Evolutionary conservation across 1,140 invertebrate genomes (phyloP), one percentile per base, ranked within the genome.

Genomic region (Drosophila kurseongensis): DNA sequence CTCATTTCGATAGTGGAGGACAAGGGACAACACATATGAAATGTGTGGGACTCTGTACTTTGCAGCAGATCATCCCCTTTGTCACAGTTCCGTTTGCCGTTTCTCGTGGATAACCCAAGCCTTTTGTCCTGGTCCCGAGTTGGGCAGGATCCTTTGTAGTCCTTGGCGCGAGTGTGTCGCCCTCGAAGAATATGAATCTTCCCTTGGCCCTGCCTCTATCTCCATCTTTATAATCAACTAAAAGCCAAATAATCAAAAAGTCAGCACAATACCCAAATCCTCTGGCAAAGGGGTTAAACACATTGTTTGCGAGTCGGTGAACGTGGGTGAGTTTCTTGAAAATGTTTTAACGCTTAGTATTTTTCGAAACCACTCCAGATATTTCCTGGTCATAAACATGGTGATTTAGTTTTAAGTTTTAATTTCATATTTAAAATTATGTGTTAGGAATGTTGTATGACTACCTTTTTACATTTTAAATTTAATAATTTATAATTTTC

Each of bases 171-270:
- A 50, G 45, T 65, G 35, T 50, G 47, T 40, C 32, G 61, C 59
- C 45, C 44, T 78, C 59, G 38, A 52, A 56, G 67, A 71, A 71
- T 71, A 71, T 71, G 67, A 71, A 71, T 50, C 68, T 38, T 5
- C 29, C 62, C 23, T 16, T 29, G 4, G 38, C 7, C 35, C 41
- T 4, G 42, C 36, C 65, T n/a, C 29, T 65, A 38, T 47, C 60
- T 65, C 60, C 75, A 27, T 67, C 62, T 75, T 89, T 83, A 88
- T 88, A 88, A 89, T 89, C 83, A 88, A 88, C 83, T 88, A 88
- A 88, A 88, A 88, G 83, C 83, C 83, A 88, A 88, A 88, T 88
- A 89, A 88, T 88, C 83, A 89, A 54, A 89, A 83, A 83, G 83
- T 77, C 79, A 83, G 79, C 83, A 86, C 75, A 86, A 88, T 80